A percentile compares a stretch with the other conserved stretches of the same genome.
Conservation (phyloP, 2,797 vertebrate genomes). For the Hafferia zeledoni region DNA sequence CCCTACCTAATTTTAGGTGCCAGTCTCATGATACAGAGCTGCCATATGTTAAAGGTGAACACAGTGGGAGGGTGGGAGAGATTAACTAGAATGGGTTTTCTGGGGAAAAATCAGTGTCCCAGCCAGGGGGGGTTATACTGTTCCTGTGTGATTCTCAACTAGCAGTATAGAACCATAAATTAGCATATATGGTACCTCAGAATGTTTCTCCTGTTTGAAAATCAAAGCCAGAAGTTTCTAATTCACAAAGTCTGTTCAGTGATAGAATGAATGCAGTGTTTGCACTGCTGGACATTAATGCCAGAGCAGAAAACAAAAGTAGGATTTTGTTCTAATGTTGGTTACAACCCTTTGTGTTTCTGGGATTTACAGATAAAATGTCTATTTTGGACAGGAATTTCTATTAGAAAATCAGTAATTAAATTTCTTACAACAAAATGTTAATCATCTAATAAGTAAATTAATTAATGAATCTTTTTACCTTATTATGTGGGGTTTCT, state of each 20-base stretch:
- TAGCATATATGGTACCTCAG: background rate
- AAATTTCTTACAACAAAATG: background rate
- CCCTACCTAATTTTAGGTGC: conserved; percentile 62
- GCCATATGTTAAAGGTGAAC: conserved; percentile 67
- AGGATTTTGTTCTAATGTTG: background rate
- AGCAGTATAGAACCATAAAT: background rate
- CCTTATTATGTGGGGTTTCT: background rate
- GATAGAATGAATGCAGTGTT: background rate
- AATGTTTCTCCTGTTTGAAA: background rate
- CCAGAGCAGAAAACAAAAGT: background rate
- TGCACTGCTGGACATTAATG: background rate
- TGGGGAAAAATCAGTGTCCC: background rate
- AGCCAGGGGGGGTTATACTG: background rate
- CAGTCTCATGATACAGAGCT: conserved; percentile 61
- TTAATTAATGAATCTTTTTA: background rate
- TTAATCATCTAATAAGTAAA: background rate
- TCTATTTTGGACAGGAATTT: background rate
- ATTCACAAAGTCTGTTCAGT: background rate
- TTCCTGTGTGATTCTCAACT: background rate
- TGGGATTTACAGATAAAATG: background rate
- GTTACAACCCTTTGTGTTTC: background rate
- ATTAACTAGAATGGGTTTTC: conserved; percentile 10
- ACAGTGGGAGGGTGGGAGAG: conserved; percentile 51
- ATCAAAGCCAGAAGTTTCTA: background rate
- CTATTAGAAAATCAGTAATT: background rate